Base-by-base conservation (phyloP, 2,113 vertebrate species). In the Notothenia rossii region DNA sequence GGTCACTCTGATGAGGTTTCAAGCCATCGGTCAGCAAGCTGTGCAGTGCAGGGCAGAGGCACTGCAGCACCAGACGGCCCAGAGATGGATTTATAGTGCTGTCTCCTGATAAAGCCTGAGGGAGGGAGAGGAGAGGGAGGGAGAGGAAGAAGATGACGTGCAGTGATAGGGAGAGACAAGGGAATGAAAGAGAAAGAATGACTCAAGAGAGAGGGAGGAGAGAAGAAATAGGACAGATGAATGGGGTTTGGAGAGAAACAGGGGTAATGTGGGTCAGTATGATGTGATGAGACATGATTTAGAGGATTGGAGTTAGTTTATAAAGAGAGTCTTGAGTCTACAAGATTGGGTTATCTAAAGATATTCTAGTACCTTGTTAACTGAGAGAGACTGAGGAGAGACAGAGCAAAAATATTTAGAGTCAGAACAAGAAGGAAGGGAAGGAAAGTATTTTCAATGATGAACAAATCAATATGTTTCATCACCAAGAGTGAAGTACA, bases 1-100 rank as follows among this genome's bases (percentile, higher is more conserved):
- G 89, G 66, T 99, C 98, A 93, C 97, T 98, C 94, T 97, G 97
- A 92, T 98, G 97, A 0, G 97, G 97, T 90, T 97, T 99, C 75
- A 99, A 93, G 51, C 97, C 97, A 0, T 99, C 96, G 0, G 94
- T 95, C 91, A 99, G 95, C 92, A 99, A 65, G 75, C 90, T 92
- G 4, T 94, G 94, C 74, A 99, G 95, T 0, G 97, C 97, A 0
- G 97, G 98, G 87, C 98, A 99, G 49, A 99, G 95, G 22, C 95
- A 96, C 89, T 95, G 95, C 94, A 99, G 95, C 89, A 99, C 95
- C 91, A 99, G 91, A 20, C 97, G 95, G 8, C 97, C 97, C 89
- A 99, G 94, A 0, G 97, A 95, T 0, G 98, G 98, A 92, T 96
- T 99, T 86, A 98, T 91, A 22, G 96, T 85, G 88, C 98, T 98